Evolutionary conservation across 2,888 invertebrate genomes (phyloP), one percentile per base, ranked within the genome.

Genomic region (Fissipunctia ypsillon): DNA sequence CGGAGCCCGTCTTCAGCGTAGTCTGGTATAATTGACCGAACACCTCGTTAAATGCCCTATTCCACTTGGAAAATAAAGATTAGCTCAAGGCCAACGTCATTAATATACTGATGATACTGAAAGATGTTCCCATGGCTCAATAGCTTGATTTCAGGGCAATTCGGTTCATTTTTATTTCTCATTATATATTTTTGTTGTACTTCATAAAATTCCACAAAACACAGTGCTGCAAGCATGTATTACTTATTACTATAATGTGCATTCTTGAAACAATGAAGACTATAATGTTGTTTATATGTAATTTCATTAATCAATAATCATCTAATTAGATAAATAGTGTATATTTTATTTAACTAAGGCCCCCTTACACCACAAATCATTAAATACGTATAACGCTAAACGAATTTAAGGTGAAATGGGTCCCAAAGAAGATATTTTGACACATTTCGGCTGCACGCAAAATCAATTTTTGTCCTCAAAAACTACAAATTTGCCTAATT

Each of bases 231-330:
- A 38, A 69, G 16, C 7, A 35, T 41, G 28, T 50, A 35, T 57
- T 48, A 59, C 43, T 48, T 56, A 66, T 16, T n/a, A 57, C 41
- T 38, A 22, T 19, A 38, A 5, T 52, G 14, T 43, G 22, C 28
- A 38, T 35, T 57, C 35, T 28, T 68, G 45, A 54, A 54, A 76
- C 22, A 48, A 25, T 22, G 50, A 52, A 59, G 25, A 41, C 57
- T 76, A 31, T 43, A 68, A 31, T 69, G 31, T 76, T 69, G 38
- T 76, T 41, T 56, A 31, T 7, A 22, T n/a, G 31, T 54, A 48
- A 76, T 69, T 25, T 70, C 7, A 35, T 31, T 31, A 31, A 41
- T 25, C 25, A 59, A 59, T 43, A 50, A 43, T 50, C 25, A 43
- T 35, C 19, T 52, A 19, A 50, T 41, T n/a, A 48, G 31, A 48